Evolutionary conservation across 2,113 vertebrate species (phyloP), one percentile per base, ranked within the genome.

Genomic region (Macrotis lagotis): DNA sequence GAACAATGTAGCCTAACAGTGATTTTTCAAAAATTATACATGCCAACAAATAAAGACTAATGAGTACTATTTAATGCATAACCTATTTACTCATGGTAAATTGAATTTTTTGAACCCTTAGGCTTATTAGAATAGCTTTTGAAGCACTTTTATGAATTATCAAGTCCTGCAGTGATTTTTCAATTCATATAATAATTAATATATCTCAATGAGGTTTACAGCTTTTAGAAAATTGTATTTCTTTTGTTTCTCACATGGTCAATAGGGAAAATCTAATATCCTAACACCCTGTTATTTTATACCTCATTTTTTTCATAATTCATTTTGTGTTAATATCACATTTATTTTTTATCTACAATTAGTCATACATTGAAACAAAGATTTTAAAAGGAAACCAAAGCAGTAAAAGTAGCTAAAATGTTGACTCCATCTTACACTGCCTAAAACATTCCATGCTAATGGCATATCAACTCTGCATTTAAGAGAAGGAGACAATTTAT

Each of bases 81-180:
- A 59, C 24, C 28, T 55, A 25, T 51, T 51, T 90, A 9, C 31
- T 51, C 47, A 11, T 94, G 37, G 90, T 49, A 49, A 47, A 25
- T 3, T 94, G 12, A 0, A 31, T 55, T 52, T 90, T 92, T 93
- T 51, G 1, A 93, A 2, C 4, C 83, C 3, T 25, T 93, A 16
- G n/a, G 5, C 1, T 91, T 48, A 50, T 91, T 11, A 8, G 50
- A 94, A 28, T 92, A 91, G 55, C 49, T 91, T 49, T 90, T 53
- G 55, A 92, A 88, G 28, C 55, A 50, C 92, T 90, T 94, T 97
- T 96, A 53, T 88, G 95, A 92, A 31, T 90, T 1, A 92, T 91
- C 25, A 96, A 89, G 25, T 74, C 11, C 16, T 93, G 9, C 55
- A 8, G 49, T 94, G 83, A 89, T 8, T 90, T 90, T 93, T 92